Evolutionary conservation across 2,113 vertebrate species (phyloP), one percentile per base, ranked within the genome.

Genomic region (Semicossyphus pulcher): DNA sequence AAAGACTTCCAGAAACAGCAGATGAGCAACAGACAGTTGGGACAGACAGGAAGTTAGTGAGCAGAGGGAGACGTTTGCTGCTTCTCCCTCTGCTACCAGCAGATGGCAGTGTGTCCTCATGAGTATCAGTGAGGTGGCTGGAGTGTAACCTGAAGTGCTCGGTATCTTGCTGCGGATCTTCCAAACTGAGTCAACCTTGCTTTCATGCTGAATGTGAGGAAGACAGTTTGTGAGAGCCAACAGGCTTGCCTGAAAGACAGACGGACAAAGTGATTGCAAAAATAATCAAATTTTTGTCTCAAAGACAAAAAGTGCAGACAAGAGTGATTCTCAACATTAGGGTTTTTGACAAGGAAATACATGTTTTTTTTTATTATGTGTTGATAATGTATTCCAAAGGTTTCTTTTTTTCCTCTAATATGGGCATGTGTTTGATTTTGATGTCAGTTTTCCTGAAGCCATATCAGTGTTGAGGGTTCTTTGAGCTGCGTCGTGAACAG

Each of bases 51-150:
- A 47, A 32, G 28, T 8, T 41, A 1, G 39, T 18, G 5, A 28
- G 1, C 29, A 1, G 26, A n/a, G 7, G 2, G 10, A 29, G 6
- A 44, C 20, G 4, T 34, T 37, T 5, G n/a, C 52, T 76, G 72
- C 47, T 31, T 47, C 11, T 75, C 34, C 3, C 2, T 32, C 29
- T 57, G 5, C 11, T 18, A 70, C 71, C 88, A 88, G 54, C 48
- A 89, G 88, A 58, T 78, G 90, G 70, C 84, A 70, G 60, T 62
- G 34, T 75, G 52, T 26, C 57, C 36, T 57, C 60, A 81, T 16
- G 1, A 76, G 49, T 10, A 15, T 18, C 3, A 20, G 10, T 10
- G 29, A 28, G 36, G 60, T 28, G 3, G 6, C 9, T 7, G 3
- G 15, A 29, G 41, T 29, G 10, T n/a, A 31, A 45, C 2, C 61